A percentile compares a stretch with the other conserved stretches of the same genome.
phyloP scores from a whole-genome alignment of 1,140 invertebrate species.

The Triops cancriformis region DNA sequence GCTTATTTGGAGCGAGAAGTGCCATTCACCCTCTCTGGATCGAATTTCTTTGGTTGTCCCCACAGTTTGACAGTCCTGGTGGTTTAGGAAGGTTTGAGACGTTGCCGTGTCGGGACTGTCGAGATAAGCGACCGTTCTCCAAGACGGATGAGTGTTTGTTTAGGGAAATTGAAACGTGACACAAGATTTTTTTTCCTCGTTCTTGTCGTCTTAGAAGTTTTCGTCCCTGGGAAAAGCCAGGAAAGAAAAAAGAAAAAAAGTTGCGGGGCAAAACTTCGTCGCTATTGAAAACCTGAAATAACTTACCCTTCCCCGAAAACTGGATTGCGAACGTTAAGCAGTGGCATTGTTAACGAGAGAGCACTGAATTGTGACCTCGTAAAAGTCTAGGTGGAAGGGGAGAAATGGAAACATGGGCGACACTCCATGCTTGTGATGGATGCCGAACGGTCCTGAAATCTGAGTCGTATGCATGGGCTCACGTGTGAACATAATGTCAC shows the following conservation, averaged over 20 bases:
- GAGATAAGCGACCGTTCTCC: background rate
- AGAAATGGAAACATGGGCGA: background rate
- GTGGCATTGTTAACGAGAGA: background rate
- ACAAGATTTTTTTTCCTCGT: background rate
- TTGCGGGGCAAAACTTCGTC: background rate
- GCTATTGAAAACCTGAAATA: background rate
- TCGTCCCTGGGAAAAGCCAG: too few species aligned
- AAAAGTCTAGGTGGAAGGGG: background rate
- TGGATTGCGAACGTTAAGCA: background rate
- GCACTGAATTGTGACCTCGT: background rate
- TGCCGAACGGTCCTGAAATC: background rate
- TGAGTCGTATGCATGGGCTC: slow-evolving; percentile 4
- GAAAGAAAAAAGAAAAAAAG: background rate
- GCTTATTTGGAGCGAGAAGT: background rate
- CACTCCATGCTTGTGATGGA: background rate
- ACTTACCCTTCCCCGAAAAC: background rate
- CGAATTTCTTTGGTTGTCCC: background rate
- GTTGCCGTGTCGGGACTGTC: slow-evolving; percentile 2
- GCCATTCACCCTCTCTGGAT: background rate
- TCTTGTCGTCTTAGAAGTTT: background rate
- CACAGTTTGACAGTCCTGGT: background rate
- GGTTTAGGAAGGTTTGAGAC: background rate
- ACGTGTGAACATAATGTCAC: slow-evolving; percentile 10
- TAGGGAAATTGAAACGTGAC: slow-evolving; percentile 9
- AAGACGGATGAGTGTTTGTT: slow-evolving; percentile 10